phyloP scores from a whole-genome alignment of 2,888 invertebrate species.

The Cordylochernes scorpioides region DNA sequence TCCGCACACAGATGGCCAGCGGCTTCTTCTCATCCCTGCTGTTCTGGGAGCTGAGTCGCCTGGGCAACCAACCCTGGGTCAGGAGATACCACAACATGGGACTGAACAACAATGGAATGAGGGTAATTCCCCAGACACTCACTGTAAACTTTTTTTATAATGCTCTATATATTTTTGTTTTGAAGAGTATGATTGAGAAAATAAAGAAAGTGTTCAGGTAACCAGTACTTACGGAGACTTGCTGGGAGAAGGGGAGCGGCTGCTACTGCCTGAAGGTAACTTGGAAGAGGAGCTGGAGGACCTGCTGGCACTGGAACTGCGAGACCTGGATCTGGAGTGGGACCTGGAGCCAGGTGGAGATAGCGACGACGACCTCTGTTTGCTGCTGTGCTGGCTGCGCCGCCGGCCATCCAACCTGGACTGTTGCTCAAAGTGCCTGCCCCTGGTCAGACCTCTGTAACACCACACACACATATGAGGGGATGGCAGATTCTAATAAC shows the following conservation, averaged over 20 bases:
- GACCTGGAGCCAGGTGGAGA: slow-evolving; percentile 16
- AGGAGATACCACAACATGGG: too few relatives aligned
- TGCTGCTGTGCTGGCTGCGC: slow-evolving; percentile 4
- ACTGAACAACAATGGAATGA: too few relatives aligned
- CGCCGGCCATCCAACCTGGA: too few relatives aligned
- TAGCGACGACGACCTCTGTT: slow-evolving; percentile 16
- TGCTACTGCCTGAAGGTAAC: slow-evolving; percentile 19
- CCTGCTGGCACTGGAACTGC: slow-evolving; percentile 18
- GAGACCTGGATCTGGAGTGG: slow-evolving; percentile 17
- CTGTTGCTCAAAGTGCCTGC: too few relatives aligned
- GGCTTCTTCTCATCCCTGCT: slow-evolving; percentile 46
- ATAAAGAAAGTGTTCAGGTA: slow-evolving; percentile 2
- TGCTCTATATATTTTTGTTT: neutral
- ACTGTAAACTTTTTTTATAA: neutral
- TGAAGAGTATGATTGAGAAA: neutral
- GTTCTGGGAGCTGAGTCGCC: too few relatives aligned
- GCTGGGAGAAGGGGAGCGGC: slow-evolving; percentile 21
- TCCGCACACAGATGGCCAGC: slow-evolving; percentile 64
- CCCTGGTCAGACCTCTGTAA: too few relatives aligned
- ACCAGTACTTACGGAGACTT: slow-evolving; percentile 9
- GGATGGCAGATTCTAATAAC: too few relatives aligned
- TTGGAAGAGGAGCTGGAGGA: slow-evolving; percentile 16
- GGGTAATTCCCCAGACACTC: too few relatives aligned
- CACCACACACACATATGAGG: too few relatives aligned
- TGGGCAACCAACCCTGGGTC: too few relatives aligned